Evolutionary conservation across 2,113 vertebrate genomes (phyloP), one percentile per base, ranked within the genome.

Genomic region (Halichoerus grypus): DNA sequence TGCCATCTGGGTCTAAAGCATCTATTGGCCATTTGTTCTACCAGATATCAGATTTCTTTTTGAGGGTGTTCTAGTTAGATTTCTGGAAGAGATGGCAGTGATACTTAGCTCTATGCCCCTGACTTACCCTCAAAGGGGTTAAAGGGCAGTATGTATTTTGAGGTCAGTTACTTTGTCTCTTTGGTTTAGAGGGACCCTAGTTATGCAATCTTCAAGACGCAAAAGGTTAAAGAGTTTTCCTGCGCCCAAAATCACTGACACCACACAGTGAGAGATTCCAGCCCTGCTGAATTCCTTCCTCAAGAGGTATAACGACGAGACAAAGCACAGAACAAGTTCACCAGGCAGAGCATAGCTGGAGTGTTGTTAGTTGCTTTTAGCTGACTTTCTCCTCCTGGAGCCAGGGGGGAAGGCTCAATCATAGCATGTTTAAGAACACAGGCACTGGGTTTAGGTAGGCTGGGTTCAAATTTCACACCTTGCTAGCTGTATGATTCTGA

Each of bases 81-180:
- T 87, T 96, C 69, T 87, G 61, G 83, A 82, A 12, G 22, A 92
- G n/a, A 71, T 10, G 71, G n/a, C 49, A 94, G 49, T 84, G 69
- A 63, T 76, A 61, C 18, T 61, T 87, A 89, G 80, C 15, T 84
- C 39, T 39, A 12, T 55, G 33, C 16, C 72, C 55, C 59, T 84
- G 15, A 28, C 8, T 80, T 81, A 82, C 28, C 15, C 36, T 16
- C 22, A 92, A 57, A 80, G 55, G 24, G 15, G 46, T 92, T 61
- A 80, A 92, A 90, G 26, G 67, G 46, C 19, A 79, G 24, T 53
- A 67, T 18, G 51, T 81, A 91, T 42, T 94, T 80, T 88, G 57
- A 97, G 61, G n/a, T 90, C 49, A 74, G n/a, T 97, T 53, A 74
- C 49, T 92, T 42, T 88, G 15, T 59, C 86, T 80, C 59, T 93